Conservation (phyloP, 2,888 invertebrate species). For the Trachelus stipa region DNA sequence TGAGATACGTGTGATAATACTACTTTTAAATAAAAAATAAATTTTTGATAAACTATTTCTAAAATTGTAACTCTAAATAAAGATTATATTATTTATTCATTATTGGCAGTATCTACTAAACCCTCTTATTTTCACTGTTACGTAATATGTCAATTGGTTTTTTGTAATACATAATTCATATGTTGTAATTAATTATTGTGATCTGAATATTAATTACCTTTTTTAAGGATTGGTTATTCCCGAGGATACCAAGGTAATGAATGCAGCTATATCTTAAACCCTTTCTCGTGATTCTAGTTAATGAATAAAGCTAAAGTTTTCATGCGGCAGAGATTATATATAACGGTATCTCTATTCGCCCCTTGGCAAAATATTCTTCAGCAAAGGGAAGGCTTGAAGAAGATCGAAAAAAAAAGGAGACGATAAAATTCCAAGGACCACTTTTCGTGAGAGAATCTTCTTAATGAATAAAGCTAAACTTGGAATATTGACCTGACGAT, state of each 20-base stretch:
- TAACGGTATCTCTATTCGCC: not conserved
- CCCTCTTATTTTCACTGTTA: not conserved
- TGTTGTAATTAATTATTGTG: not conserved
- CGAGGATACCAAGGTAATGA: conserved; percentile 29
- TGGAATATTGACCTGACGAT: not conserved
- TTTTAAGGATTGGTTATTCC: not conserved
- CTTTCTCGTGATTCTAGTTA: not conserved
- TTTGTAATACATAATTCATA: not conserved
- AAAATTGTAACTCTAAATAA: not conserved
- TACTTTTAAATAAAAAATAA: not conserved
- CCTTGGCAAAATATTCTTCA: not conserved
- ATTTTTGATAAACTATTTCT: not conserved
- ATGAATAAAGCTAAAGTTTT: conserved; percentile 11
- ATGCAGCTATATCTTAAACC: conserved; percentile 17
- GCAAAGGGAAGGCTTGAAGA: not conserved
- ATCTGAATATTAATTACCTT: not conserved
- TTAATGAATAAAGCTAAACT: conserved; percentile 18
- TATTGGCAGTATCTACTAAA: not conserved
- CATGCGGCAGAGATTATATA: not conserved
- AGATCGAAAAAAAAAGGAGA: not conserved
- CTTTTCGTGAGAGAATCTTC: conserved; percentile 40
- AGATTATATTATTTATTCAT: not conserved
- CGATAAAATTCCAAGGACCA: not conserved
- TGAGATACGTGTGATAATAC: not conserved
- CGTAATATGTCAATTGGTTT: not conserved